These are phyloP conservation scores for Drosophila erecta DNA, from an alignment of 1,140 invertebrate genomes.

Conservation along the genomic window DNA sequence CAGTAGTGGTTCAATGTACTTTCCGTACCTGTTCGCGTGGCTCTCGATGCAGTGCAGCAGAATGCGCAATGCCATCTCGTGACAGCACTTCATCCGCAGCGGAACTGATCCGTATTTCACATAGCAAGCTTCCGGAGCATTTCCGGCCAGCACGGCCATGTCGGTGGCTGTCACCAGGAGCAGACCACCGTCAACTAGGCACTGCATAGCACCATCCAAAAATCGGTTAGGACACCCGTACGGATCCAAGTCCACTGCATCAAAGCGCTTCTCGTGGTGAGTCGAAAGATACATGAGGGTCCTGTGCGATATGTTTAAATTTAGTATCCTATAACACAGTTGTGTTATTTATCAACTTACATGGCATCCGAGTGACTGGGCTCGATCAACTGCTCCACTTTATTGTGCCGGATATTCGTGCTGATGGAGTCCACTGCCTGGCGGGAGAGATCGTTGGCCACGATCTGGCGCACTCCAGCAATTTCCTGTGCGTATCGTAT, in stretches of 20 bases:
- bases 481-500: slow-evolving; percentile 98
- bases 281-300: slow-evolving; percentile 93
- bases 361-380: slow-evolving; percentile 92
- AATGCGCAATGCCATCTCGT: slow-evolving; percentile 98
- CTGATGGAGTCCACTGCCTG: slow-evolving; percentile 94
- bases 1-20: slow-evolving; percentile 96
- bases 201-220: slow-evolving; percentile 95
- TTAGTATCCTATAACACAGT: too few relatives aligned
- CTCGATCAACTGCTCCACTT: slow-evolving; percentile 90
- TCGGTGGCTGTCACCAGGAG: slow-evolving; percentile 99
- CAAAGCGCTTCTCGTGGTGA: slow-evolving; percentile 89
- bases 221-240: slow-evolving; percentile 98
- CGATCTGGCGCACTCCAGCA: slow-evolving; percentile 90
- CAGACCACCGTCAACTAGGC: slow-evolving; percentile 91
- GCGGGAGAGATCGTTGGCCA: slow-evolving; percentile 97
- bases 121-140: slow-evolving; percentile 95
- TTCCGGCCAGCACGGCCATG: slow-evolving; percentile 98
- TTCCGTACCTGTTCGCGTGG: slow-evolving; percentile 96
- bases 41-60: slow-evolving; percentile 95
- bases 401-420: slow-evolving; percentile 92
- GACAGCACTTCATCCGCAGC: slow-evolving; percentile 94
- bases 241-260: slow-evolving; percentile 98
- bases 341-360: slow-evolving; percentile 85
- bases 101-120: slow-evolving; percentile 97
- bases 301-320: slow-evolving; percentile 84